Base-by-base conservation (phyloP, 2,888 invertebrate species). In the Sphaeridia pumilis region DNA sequence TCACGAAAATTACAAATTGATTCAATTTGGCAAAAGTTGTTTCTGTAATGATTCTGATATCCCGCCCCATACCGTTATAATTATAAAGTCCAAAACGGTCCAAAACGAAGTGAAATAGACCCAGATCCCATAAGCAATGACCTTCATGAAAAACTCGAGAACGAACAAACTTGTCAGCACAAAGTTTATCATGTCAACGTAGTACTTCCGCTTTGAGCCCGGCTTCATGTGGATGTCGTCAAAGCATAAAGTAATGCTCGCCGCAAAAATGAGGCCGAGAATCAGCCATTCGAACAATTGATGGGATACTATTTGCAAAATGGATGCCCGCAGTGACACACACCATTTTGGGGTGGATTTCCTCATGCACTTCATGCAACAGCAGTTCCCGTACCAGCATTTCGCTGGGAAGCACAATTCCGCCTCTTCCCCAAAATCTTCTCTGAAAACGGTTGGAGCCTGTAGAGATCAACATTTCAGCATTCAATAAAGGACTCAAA, bases 41-140 rank as follows among this genome's bases (percentile, higher is more conserved):
- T n/a, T n/a, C n/a, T n/a, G n/a, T n/a, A n/a, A n/a, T n/a, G n/a
- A n/a, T n/a, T n/a, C n/a, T n/a, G n/a, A n/a, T n/a, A n/a, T n/a
- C n/a, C n/a, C n/a, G n/a, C n/a, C n/a, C 83, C 89, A 85, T 78
- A 94, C 93, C 76, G 88, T 85, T 69, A 93, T 93, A 70, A 94
- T 93, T 68, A 87, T 82, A 75, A 93, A 93, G 76, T 94, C 94
- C 70, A 94, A 75, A 66, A 93, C 79, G 49, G 92, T 93, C 94
- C 94, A 94, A 73, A 92, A 88, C 72, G 84, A 87, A 56, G 89
- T 87, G 72, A 94, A 94, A 73, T 94, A 94, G 75, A 85, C 84
- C 72, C 87, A 84, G 74, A 92, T 86, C 66, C 94, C 94, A 70
- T 88, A 76, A 7, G 92, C 92, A 64, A 93, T 75, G 92, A 89